phyloP scores from a whole-genome alignment of 2,113 vertebrate genomes.

The Asarcornis scutulata region DNA sequence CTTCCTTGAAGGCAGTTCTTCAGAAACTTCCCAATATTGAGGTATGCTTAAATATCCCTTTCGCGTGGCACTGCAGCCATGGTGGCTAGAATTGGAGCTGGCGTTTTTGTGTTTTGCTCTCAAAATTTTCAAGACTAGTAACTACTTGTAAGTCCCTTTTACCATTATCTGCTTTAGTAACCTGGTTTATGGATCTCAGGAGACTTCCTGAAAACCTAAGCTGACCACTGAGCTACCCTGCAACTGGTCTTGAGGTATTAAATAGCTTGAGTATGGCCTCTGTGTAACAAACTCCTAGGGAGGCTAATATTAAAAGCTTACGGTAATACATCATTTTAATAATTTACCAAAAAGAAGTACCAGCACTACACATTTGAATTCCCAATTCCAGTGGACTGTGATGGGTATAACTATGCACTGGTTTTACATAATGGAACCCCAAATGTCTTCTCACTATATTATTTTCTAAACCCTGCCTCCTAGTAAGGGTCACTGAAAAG shows the following conservation, averaged over 20 bases:
- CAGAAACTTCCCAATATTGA: background rate
- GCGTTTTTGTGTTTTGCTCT: background rate
- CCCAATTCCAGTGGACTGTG: background rate
- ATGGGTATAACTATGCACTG: background rate
- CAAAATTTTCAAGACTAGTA: background rate
- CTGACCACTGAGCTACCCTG: background rate
- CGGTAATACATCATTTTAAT: background rate
- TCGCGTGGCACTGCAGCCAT: background rate
- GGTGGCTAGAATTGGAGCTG: background rate
- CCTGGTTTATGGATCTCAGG: background rate
- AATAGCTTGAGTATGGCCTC: background rate
- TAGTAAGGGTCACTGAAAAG: background rate
- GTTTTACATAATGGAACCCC: background rate
- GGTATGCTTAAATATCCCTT: background rate
- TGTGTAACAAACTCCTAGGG: background rate
- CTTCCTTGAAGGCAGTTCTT: background rate
- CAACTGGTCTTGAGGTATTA: background rate
- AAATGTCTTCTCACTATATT: background rate
- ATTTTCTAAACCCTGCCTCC: background rate
- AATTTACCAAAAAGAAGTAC: background rate
- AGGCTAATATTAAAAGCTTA: background rate
- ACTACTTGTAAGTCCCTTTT: background rate
- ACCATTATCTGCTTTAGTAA: background rate
- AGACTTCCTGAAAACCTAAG: background rate
- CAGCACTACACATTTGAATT: background rate